Evolutionary conservation across 2,888 invertebrate species (phyloP), one percentile per base, ranked within the genome.

Genomic region (Neria commutata): DNA sequence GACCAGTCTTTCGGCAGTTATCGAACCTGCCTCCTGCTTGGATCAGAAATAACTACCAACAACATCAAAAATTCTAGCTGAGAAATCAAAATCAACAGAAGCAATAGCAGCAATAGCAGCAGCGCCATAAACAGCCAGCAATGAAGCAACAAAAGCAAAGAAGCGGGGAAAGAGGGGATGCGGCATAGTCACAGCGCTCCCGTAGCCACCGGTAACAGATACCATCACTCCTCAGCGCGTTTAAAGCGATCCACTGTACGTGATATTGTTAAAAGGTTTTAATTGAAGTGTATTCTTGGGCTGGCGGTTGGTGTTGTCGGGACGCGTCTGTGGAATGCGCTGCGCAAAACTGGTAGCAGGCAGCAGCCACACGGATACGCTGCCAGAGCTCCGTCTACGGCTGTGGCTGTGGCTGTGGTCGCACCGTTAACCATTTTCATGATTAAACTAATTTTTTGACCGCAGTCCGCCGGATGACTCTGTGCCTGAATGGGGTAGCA

Each of bases 221-320:
- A 62, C 63, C 55, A 55, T 61, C 61, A 47, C 52, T 26, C 46
- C 33, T 53, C 62, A 56, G 59, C 51, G 56, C 61, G 62, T 66
- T 67, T 63, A 61, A 67, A 67, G 66, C 71, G 74, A 72, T 75
- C 69, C 66, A 71, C 65, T 60, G 72, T 73, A 77, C 78, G 77
- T 77, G 78, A 78, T 78, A 77, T 75, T 78, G 75, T 77, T 77
- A 77, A 77, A 76, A 73, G 75, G 75, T 76, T 76, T 77, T 77
- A 75, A 76, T 76, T 76, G 76, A 77, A 77, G 76, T 73, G n/a
- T n/a, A n/a, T n/a, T n/a, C 71, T 69, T 67, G 72, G 70, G 70
- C 75, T 26, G 14, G 26, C 24, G 17, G 47, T 25, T 68, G 74
- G 26, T 25, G 25, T 16, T 10, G 33, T 34, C 34, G 46, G 29